Evolutionary conservation across 2,888 invertebrate species (phyloP), one percentile per base, ranked within the genome.

Genomic region (Melieria picta): DNA sequence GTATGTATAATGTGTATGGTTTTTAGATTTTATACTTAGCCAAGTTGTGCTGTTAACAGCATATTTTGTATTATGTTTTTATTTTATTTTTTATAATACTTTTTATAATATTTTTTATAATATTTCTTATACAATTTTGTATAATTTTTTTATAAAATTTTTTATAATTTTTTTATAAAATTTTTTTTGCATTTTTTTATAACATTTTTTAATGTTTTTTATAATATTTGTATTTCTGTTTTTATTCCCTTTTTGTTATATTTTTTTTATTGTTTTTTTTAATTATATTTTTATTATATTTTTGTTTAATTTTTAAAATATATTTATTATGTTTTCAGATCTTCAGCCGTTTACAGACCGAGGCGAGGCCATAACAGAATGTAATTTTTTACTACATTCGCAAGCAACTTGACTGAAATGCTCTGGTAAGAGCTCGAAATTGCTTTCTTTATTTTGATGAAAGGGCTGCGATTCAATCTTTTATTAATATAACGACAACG

Each of bases 141-240:
- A n/a, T n/a, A n/a, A n/a, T n/a, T n/a, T n/a, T 62, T 62, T n/a
- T 7, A 4, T 62, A 13, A 9, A 7, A 13, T 16, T 9, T n/a
- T 10, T 5, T 7, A 62, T 62, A 46, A 5, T 47, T 16, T 62
- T 47, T 47, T 42, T 46, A 16, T 62, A 47, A n/a, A 45, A 7
- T 62, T 46, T 46, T 5, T 61, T 63, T 63, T n/a, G 11, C n/a
- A 63, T 7, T 63, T 10, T n/a, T 52, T 52, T 56, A 45, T 13
- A 45, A 46, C 7, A 30, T 11, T 61, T 63, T 48, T n/a, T 7
- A 63, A 13, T 63, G 9, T 43, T 52, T 52, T 56, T 13, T 13
- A 46, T 7, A 4, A 13, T 43, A 52, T 65, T 30, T 45, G 5
- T 45, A 9, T 56, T 9, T 65, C n/a, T 1, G 9, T 56, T 16